Evolutionary conservation across 2,888 invertebrate species (phyloP), one percentile per base, ranked within the genome.

Genomic region (Dexiosoma caninum): DNA sequence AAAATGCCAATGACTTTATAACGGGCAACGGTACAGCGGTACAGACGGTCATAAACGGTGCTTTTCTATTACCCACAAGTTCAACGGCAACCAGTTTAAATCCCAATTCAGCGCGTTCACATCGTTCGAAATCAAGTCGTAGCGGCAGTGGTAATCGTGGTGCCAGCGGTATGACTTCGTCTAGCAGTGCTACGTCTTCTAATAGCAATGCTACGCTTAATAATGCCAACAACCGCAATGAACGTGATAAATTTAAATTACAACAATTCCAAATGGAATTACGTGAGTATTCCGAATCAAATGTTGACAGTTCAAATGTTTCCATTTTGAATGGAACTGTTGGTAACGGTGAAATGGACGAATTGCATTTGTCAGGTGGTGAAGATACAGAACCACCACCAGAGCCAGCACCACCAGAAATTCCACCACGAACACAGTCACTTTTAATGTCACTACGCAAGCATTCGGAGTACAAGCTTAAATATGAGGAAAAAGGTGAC

Each of bases 331-430:
- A 77, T 60, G 82, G 64, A 3, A 16, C n/a, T 53, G 49, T 42
- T 12, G 51, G 93, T 92, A 78, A 77, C 64, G 71, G 81, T 64
- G 82, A 84, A 64, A 80, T 82, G 27, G 69, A 64, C 35, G 76
- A 77, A 30, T 40, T 78, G 21, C 44, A 70, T 44, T 57, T 85
- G 57, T 84, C 85, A 42, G 85, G 84, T 16, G 84, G 84, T 27
- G 88, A 86, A 59, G 88, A 86, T 32, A 85, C 85, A 83, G 95
- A 95, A 81, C 95, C 95, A 2, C 95, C 96, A 10, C 95, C 95
- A 2, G 95, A 96, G 87, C 96, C 96, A 1, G 95, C 95, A 60
- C 96, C 96, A 6, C 96, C 95, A 2, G 95, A 95, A 91, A 94
- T 96, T 62, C 96, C 96, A 37, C 95, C 95, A n/a, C 92, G 96